Percentiles rank a stretch among this genome's conserved stretches.
phyloP scores from a whole-genome alignment of 2,113 vertebrate species.

The Miniopterus natalensis region DNA sequence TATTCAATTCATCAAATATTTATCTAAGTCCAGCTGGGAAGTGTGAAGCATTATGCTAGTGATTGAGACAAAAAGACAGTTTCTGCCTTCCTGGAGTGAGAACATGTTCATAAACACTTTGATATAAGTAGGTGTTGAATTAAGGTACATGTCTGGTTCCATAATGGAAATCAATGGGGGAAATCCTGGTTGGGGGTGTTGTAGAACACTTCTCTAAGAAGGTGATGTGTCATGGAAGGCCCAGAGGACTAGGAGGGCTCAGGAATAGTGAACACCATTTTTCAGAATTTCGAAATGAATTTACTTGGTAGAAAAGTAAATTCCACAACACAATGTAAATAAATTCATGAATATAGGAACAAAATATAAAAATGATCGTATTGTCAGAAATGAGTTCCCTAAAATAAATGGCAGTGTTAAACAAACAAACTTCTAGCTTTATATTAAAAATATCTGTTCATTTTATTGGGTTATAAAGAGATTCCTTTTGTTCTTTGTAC shows the following conservation, averaged over 20 bases:
- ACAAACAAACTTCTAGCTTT: neutral
- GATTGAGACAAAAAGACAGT: neutral
- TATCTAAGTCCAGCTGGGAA: conserved; percentile 27
- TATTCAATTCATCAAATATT: conserved; percentile 67
- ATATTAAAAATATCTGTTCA: neutral
- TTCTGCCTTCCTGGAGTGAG: neutral
- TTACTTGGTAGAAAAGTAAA: neutral
- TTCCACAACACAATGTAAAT: neutral
- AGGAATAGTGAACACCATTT: neutral
- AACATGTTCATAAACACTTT: conserved; percentile 55
- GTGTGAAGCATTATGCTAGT: conserved; percentile 6
- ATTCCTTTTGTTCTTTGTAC: neutral
- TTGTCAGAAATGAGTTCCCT: neutral
- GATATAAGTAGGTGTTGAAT: neutral
- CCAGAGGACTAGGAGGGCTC: neutral
- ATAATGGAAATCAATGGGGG: neutral
- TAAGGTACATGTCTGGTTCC: neutral
- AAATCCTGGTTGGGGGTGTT: neutral
- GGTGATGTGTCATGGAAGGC: neutral
- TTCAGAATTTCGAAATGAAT: conserved; percentile 26
- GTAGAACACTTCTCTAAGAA: neutral
- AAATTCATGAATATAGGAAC: neutral
- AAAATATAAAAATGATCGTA: conserved; percentile 3
- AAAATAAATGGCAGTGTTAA: neutral
- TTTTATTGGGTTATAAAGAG: neutral